Evolutionary conservation across 2,888 invertebrate species (phyloP), one percentile per base, ranked within the genome.

Genomic region (Tryphoninae sp.): DNA sequence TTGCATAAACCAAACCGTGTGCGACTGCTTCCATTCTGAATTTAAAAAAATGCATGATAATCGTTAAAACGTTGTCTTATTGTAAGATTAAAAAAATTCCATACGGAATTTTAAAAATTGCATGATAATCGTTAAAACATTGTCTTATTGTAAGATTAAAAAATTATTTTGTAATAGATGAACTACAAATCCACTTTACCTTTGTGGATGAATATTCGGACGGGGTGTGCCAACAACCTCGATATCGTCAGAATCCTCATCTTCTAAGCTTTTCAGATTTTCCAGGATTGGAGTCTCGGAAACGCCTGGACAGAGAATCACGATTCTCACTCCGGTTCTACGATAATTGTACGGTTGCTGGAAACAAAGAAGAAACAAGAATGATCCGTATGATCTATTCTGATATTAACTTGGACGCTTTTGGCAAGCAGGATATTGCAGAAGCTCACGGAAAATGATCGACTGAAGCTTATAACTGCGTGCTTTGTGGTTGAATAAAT

Each of bases 401-500:
- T 26, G 26, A 3, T 26, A 42, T 58, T 19, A 4, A 33, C 1
- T 33, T 33, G 33, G 33, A 6, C 6, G 4, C 4, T 33, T 33
- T 1, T 6, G 33, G 6, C 6, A 33, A 33, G 6, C 6, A 33
- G 6, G 33, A 33, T 33, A 33, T 33, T 33, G 33, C 33, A 8
- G 11, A 65, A 42, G 84, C 88, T 86, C 75, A 92, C 91, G 9
- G 90, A 89, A 78, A 89, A 89, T 2, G 91, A 90, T 67, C 90
- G 88, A 78, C 89, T 91, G 68, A 92, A 89, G 45, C 91, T 90
- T 64, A 92, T 87, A 16, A 92, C 90, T 0, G 90, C 92, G 83
- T 91, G 90, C 88, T 95, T 95, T 0, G 95, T 94, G 0, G 94
- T 94, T 26, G 93, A 93, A 87, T 95, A 95, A n/a, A 94, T 90